These are phyloP conservation scores for Macrosteles quadrilineatus DNA, from an alignment of 1,140 invertebrate genomes.

Conservation along the genomic window DNA sequence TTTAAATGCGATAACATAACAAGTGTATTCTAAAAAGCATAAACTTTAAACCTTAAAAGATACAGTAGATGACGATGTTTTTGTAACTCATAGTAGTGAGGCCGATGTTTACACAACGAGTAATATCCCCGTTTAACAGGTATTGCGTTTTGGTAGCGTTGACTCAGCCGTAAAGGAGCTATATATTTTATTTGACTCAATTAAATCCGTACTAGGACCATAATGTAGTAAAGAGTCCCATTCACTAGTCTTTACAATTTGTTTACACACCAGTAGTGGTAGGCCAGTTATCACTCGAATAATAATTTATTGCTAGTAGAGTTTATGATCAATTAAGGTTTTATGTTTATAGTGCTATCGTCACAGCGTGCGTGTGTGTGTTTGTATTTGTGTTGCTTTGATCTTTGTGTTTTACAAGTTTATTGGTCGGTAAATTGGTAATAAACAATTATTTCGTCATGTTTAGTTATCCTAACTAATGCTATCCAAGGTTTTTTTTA, in stretches of 20 bases:
- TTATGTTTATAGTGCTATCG: constrained; percentile 14
- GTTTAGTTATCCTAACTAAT: too few relatives aligned
- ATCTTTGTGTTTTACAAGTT: background rate
- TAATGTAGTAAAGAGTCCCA: background rate
- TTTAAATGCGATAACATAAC: too few relatives aligned
- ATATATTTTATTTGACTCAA: constrained; percentile 21
- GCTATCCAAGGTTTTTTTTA: too few relatives aligned
- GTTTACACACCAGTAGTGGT: background rate
- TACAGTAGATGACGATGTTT: too few relatives aligned
- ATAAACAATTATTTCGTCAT: too few relatives aligned
- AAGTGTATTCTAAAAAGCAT: too few relatives aligned
- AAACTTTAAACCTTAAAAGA: too few relatives aligned
- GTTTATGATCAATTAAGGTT: constrained; percentile 12
- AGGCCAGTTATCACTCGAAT: constrained; percentile 21
- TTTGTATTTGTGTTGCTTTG: constrained; percentile 14
- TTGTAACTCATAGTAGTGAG: too few relatives aligned
- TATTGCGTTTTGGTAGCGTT: constrained; percentile 15
- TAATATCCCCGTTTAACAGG: background rate
- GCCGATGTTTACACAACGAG: background rate
- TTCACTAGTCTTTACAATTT: constrained; percentile 17
- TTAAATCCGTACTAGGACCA: constrained; percentile 12
- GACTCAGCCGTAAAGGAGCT: background rate
- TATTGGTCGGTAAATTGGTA: too few relatives aligned
- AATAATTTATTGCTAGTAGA: constrained; percentile 20
- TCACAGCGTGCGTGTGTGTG: background rate